Conservation (phyloP, 2,797 vertebrate species). For the Chloroceryle inda region DNA sequence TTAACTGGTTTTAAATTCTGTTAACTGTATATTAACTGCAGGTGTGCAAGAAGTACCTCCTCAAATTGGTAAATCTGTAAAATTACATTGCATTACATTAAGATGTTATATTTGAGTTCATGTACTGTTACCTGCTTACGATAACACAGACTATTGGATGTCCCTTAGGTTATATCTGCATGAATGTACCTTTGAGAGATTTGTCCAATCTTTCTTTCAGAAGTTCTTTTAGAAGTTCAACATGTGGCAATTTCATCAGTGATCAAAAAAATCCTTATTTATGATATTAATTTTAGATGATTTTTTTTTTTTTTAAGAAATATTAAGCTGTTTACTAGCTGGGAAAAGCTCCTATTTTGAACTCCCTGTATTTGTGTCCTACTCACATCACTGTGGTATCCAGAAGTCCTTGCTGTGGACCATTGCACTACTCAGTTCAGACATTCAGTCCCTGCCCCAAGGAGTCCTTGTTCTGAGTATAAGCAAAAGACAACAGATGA, state of each 20-base stretch:
- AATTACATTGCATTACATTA: neutral
- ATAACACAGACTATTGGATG: neutral
- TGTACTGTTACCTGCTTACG: neutral
- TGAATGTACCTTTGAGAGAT: neutral
- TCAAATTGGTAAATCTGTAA: neutral
- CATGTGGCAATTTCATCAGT: neutral
- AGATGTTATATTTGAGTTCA: neutral
- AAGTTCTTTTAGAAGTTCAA: neutral
- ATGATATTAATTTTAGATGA: neutral
- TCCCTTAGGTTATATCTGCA: neutral
- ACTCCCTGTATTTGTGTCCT: neutral
- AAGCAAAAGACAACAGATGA: slow-evolving; percentile 65
- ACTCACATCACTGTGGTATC: neutral
- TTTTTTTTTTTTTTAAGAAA: neutral
- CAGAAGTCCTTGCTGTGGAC: neutral
- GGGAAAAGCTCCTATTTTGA: neutral
- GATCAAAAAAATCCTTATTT: neutral
- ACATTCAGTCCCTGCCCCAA: slow-evolving; percentile 27
- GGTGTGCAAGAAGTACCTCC: neutral
- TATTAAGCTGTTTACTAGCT: neutral
- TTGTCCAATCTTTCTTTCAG: neutral
- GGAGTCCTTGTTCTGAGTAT: slow-evolving; percentile 53
- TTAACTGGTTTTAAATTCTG: neutral
- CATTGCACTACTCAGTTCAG: neutral
- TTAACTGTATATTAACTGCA: neutral